Evolutionary conservation across 37 sponge, comb jelly and placozoan species (phyloP), one percentile per base, ranked within the genome.

Genomic region (Spongilla lacustris): DNA sequence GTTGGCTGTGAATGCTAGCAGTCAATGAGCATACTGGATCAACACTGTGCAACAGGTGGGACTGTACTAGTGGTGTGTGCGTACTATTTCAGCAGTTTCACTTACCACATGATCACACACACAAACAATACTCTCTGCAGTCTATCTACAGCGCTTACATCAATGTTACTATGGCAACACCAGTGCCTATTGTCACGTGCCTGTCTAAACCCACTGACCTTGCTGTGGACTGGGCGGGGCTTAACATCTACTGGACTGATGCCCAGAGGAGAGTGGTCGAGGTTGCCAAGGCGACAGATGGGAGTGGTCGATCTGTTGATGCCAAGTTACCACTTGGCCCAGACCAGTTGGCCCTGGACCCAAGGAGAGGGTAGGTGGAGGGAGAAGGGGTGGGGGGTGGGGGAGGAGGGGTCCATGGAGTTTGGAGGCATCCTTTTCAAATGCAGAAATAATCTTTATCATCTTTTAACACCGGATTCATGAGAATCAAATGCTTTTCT

Each of bases 241-340:
- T 79, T 4, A 91, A 91, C 68, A 74, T 91, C 33, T 91, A 91
- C 75, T 91, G 91, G 91, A 79, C 80, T 0, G 87, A 91, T 75
- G 68, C 78, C 13, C 69, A 8, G 0, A 30, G 74, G 21, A 33
- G 74, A 25, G 84, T 91, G 14, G 81, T 91, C 26, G 91, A 86
- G 48, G 75, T 89, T 41, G 78, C 84, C 28, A 71, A 73, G 71
- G 72, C 84, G 68, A 41, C 41, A 41, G 76, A 72, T 73, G 89
- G 84, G 2, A n/a, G 21, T 2, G 28, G 49, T 19, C 90, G 93
- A 25, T 36, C 36, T 6, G 77, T 87, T 23, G 71, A 89, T 0
- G 38, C 74, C 19, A 13, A 17, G 21, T 67, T 84, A 33, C 84
- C 84, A 3, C 13, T 29, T 0, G 6, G 41, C 41, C 41, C 41